These are phyloP conservation scores for Acronicta leporina DNA, from an alignment of 2,888 invertebrate species.

Conservation along the genomic window DNA sequence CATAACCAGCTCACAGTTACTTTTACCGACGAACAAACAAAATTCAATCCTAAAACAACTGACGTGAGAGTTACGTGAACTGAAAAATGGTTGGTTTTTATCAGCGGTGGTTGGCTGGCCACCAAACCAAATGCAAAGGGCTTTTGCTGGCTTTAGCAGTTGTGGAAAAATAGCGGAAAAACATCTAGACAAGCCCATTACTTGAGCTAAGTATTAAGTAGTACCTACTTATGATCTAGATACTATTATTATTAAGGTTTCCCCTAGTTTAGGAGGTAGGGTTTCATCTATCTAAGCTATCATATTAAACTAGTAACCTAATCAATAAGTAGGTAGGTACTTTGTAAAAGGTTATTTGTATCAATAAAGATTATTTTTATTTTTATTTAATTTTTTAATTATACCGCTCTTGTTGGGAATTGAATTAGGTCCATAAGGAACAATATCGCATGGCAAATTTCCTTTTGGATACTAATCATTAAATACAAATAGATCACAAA, in stretches of 20 bases:
- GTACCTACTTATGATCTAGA: no score
- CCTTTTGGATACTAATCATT: neutral
- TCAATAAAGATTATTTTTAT: no score
- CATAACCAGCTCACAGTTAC: constrained; percentile 35
- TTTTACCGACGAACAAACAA: neutral
- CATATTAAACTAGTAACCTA: no score
- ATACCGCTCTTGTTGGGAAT: no score
- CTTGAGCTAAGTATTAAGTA: no score
- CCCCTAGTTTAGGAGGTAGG: no score
- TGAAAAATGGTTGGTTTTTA: constrained; percentile 22
- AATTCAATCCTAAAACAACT: rapidly evolving
- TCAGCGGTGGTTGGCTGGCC: constrained; percentile 33
- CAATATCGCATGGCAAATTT: no score
- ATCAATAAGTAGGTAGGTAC: no score
- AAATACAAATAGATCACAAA: neutral
- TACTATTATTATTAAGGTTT: no score
- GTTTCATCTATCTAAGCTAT: no score
- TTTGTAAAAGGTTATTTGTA: no score
- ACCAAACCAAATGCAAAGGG: constrained; percentile 44
- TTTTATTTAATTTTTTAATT: constrained; percentile 12
- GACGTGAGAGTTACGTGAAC: neutral
- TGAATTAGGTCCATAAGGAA: no score
- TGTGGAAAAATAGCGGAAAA: constrained; percentile 24
- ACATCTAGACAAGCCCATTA: constrained; percentile 23
- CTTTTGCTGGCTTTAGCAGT: constrained; percentile 17